A percentile compares a stretch with the other conserved stretches of the same genome.
phyloP scores from a whole-genome alignment of 2,113 vertebrate species.

The Ibidorhyncha struthersii region DNA sequence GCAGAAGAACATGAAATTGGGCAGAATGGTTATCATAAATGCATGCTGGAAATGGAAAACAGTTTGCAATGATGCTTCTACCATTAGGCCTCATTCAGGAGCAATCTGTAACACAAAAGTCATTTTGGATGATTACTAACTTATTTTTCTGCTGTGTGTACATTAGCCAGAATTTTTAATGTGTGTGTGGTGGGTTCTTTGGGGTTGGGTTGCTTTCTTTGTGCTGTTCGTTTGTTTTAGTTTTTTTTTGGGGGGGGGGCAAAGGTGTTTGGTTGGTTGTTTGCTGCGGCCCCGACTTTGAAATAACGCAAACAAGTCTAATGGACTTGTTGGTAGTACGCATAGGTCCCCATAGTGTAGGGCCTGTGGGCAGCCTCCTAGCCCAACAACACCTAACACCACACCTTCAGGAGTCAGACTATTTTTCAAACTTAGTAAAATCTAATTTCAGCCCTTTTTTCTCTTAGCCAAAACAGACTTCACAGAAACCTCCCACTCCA shows the following conservation, averaged over 20 bases:
- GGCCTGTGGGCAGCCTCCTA: neutral
- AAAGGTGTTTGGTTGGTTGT: neutral
- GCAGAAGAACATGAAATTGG: conserved; percentile 28
- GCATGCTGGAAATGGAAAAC: neutral
- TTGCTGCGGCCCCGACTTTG: neutral
- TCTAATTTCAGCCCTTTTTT: neutral
- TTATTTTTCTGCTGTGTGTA: conserved; percentile 9
- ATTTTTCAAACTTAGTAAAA: neutral
- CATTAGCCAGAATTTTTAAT: conserved; percentile 14
- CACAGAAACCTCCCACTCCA: neutral
- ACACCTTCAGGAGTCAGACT: neutral
- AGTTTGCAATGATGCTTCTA: neutral
- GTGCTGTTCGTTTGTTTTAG: neutral
- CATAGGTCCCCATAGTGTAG: neutral
- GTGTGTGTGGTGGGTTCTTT: neutral
- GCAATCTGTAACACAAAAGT: conserved; percentile 10
- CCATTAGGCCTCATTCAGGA: conserved; percentile 20
- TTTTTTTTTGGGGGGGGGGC: too few species aligned
- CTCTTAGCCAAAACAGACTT: neutral
- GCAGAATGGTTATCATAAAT: conserved; percentile 22
- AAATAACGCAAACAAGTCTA: neutral
- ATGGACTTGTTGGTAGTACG: neutral
- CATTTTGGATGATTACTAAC: conserved; percentile 26
- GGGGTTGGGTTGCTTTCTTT: neutral
- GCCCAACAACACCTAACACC: neutral